Conservation (phyloP, 2,113 vertebrate species). For the Platycercus adscitus region DNA sequence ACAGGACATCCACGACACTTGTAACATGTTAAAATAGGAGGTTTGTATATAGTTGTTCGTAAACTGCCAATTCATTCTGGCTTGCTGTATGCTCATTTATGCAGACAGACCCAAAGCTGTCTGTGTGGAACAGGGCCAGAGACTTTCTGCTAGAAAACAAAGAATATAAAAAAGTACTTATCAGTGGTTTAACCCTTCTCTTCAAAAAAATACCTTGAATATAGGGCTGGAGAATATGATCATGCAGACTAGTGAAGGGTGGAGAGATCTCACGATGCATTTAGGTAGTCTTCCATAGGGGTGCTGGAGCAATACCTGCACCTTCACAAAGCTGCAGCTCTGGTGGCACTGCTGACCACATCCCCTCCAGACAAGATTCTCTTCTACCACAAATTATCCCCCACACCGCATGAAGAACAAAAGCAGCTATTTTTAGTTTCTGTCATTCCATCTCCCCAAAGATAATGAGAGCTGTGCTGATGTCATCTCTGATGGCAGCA, state of each 20-base stretch:
- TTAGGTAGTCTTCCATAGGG: background rate
- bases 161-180: background rate
- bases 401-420: background rate
- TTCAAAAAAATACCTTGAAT: background rate
- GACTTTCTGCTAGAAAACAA: background rate
- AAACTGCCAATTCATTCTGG: conserved; percentile 43
- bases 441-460: background rate
- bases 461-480: background rate
- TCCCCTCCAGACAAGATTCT: background rate
- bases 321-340: background rate
- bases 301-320: background rate
- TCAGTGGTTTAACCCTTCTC: background rate
- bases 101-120: background rate
- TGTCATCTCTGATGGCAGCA: background rate
- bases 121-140: background rate
- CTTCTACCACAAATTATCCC: background rate
- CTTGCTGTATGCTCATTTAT: background rate
- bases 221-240: background rate
- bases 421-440: background rate
- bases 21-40: background rate
- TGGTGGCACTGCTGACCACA: background rate
- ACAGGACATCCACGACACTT: background rate
- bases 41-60: background rate
- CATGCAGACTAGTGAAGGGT: accelerated
- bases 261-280: accelerated